A percentile compares a stretch with the other conserved stretches of the same genome.
Evolutionary conservation across 2,797 vertebrate genomes (phyloP).

Genomic region (Siniperca obscura): DNA sequence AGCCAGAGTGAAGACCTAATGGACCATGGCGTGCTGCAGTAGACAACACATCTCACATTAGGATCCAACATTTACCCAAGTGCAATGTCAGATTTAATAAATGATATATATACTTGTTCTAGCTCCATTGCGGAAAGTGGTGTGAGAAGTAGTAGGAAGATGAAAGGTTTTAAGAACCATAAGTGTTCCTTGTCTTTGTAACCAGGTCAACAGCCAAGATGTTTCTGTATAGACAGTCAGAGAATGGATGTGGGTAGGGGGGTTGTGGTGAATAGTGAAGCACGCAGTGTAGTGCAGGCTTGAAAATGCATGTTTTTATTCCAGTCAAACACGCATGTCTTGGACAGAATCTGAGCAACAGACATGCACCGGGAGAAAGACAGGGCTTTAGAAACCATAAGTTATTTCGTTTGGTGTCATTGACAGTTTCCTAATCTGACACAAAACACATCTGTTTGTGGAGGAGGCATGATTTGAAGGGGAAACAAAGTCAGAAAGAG

Average conservation of each 20-base stretch:
- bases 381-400: conserved; percentile 10
- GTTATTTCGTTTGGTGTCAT: conserved; percentile 16
- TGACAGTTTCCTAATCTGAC: conserved; percentile 19
- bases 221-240: conserved; percentile 39
- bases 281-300: conserved; percentile 12
- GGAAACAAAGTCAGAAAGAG: conserved; percentile 8
- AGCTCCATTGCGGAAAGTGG: conserved; percentile 43
- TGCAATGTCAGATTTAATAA: conserved; percentile 81
- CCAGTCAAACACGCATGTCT: not conserved
- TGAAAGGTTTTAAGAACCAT: conserved; percentile 60
- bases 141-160: conserved; percentile 49
- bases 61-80: conserved; percentile 72
- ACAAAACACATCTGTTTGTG: conserved; percentile 34
- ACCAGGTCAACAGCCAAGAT: conserved; percentile 70
- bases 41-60: conserved; percentile 75
- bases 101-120: conserved; percentile 72
- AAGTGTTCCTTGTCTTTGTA: conserved; percentile 65
- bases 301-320: conserved; percentile 35
- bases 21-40: conserved; percentile 75
- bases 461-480: conserved; percentile 16
- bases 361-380: conserved; percentile 6
- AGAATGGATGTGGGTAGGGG: conserved; percentile 17
- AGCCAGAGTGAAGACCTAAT: conserved; percentile 82
- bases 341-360: not conserved
- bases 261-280: conserved; percentile 49